These are phyloP conservation scores for Pygocentrus nattereri DNA, from an alignment of 2,797 vertebrate species.

Conservation along the genomic window DNA sequence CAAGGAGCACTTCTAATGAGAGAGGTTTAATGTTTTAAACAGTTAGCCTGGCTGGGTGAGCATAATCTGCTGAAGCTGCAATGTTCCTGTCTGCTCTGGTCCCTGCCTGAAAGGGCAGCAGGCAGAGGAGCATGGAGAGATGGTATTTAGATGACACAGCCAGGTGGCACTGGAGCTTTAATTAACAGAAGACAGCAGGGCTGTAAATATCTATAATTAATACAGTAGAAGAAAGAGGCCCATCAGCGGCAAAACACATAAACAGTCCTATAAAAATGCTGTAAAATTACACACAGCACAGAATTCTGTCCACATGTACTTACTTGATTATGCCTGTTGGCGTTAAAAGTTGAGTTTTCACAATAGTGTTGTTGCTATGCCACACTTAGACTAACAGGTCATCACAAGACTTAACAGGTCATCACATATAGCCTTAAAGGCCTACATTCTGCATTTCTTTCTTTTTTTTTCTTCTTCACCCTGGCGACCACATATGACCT, in stretches of 20 bases:
- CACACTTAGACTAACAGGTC: neutral
- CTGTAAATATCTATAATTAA: constrained; percentile 76
- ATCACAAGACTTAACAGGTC: neutral
- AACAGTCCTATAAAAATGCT: neutral
- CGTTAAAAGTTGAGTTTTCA: neutral
- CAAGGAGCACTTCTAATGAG: constrained; percentile 26
- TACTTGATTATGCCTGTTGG: neutral
- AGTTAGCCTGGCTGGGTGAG: neutral
- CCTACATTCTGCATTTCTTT: neutral
- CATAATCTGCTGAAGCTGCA: constrained; percentile 39
- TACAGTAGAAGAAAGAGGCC: constrained; percentile 58
- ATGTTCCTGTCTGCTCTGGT: constrained; percentile 69
- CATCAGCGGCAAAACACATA: constrained; percentile 24
- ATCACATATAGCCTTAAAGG: neutral
- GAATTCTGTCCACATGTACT: neutral
- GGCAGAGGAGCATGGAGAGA: constrained; percentile 67
- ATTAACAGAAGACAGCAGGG: constrained; percentile 74
- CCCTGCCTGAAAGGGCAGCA: constrained; percentile 71
- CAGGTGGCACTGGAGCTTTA: constrained; percentile 71
- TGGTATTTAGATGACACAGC: constrained; percentile 73
- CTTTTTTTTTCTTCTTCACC: too few species aligned
- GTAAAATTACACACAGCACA: neutral
- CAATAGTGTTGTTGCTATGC: neutral
- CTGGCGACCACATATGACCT: too few species aligned
- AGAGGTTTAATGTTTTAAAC: constrained; percentile 27